These are phyloP conservation scores for Euplagia quadripunctaria DNA, from an alignment of 2,888 invertebrate species.

Conservation along the genomic window DNA sequence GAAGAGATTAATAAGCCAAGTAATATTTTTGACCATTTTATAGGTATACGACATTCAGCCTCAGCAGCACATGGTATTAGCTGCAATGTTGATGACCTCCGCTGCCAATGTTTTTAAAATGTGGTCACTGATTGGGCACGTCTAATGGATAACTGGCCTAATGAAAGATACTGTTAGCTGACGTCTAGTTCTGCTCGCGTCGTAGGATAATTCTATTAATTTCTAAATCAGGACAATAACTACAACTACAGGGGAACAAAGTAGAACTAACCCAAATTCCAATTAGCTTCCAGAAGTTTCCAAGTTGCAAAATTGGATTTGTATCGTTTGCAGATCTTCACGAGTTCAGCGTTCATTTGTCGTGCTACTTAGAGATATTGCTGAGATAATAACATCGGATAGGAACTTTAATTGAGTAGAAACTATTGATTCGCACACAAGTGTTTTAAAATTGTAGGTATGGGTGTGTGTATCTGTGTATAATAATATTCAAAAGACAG, in stretches of 20 bases:
- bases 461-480: background rate
- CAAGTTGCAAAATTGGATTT: conserved; percentile 44
- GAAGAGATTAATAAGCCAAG: too few relatives aligned
- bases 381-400: background rate
- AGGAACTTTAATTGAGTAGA: too few relatives aligned
- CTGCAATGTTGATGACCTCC: too few relatives aligned
- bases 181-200: background rate
- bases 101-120: too few relatives aligned
- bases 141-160: too few relatives aligned
- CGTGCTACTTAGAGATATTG: conserved; percentile 35
- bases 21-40: too few relatives aligned
- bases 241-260: conserved; percentile 1
- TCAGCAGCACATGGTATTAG: too few relatives aligned
- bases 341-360: conserved; percentile 41
- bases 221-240: background rate
- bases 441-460: background rate
- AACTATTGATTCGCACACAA: too few relatives aligned
- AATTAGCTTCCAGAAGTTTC: conserved; percentile 16
- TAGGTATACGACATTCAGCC: too few relatives aligned
- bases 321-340: conserved; percentile 49
- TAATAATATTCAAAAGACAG: background rate
- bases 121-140: too few relatives aligned
- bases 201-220: background rate
- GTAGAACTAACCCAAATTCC: conserved; percentile 1
- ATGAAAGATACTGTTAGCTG: too few relatives aligned